phyloP scores from a whole-genome alignment of 2,888 invertebrate species.

The Tuberolachnus salignus region DNA sequence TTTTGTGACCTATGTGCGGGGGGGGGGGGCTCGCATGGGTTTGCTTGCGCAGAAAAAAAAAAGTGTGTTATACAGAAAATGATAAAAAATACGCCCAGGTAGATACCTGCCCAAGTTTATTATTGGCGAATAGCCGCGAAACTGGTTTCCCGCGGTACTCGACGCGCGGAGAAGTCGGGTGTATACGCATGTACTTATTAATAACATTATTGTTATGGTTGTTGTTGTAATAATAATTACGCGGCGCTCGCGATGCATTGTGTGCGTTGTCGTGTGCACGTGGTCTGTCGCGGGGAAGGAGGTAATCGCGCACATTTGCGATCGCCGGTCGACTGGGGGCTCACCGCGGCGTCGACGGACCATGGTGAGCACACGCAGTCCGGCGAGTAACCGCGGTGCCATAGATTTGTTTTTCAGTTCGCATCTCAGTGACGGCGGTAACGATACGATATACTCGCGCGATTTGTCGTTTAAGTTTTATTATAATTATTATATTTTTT shows the following conservation, averaged over 20 bases:
- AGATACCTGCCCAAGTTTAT: neutral
- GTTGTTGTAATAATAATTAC: neutral
- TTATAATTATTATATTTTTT: neutral
- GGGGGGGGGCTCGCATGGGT: too few species aligned
- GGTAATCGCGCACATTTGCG: conserved; percentile 32
- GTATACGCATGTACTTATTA: neutral
- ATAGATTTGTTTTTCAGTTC: neutral
- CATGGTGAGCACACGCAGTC: conserved; percentile 38
- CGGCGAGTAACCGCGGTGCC: conserved; percentile 30
- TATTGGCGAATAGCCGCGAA: neutral
- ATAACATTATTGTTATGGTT: neutral
- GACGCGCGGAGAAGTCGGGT: neutral
- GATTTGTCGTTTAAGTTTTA: neutral
- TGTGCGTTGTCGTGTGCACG: neutral
- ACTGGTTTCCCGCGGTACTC: conserved; percentile 23
- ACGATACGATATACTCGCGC: neutral
- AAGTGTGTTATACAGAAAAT: too few species aligned
- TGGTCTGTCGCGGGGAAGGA: neutral
- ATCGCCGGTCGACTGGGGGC: neutral
- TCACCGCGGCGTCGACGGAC: neutral
- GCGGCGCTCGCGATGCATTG: neutral
- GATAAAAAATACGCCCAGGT: too few species aligned
- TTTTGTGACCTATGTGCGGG: too few species aligned
- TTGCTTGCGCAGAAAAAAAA: too few species aligned
- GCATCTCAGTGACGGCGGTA: neutral